Conservation (phyloP, 2,113 vertebrate species). For the Microcebus griseorufus region DNA sequence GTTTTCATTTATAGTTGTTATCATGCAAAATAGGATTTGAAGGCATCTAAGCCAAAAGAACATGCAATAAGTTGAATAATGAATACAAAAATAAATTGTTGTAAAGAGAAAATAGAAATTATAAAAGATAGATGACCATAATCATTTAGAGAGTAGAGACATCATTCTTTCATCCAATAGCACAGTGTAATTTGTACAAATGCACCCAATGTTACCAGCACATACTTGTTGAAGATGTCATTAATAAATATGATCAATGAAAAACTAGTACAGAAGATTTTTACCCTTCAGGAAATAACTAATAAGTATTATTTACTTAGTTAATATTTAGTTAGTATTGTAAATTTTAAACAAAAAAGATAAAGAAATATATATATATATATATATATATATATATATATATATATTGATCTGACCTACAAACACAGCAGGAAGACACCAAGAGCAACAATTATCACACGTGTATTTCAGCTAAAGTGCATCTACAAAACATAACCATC, state of each 20-base stretch:
- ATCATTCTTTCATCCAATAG: neutral
- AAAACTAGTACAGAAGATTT: neutral
- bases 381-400: no score
- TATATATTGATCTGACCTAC: neutral
- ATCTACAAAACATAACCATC: neutral
- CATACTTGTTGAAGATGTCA: neutral
- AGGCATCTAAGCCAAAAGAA: neutral
- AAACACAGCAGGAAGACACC: neutral
- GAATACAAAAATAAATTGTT: neutral
- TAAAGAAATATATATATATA: neutral
- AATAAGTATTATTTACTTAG: neutral
- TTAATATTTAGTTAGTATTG: neutral
- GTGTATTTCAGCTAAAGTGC: neutral
- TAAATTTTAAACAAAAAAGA: neutral
- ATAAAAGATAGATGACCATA: neutral
- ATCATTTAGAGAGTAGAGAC: neutral
- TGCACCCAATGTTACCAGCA: neutral
- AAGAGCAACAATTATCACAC: neutral
- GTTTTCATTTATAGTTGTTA: neutral
- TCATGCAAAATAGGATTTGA: constrained; percentile 10
- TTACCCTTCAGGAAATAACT: constrained; percentile 5
- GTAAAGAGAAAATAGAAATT: neutral
- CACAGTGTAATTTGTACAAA: neutral
- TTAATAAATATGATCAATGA: neutral
- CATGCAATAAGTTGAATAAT: neutral